Conservation (phyloP, 35 echinoderm and acorn worm genomes). For the Ophiothrix spiculata region DNA sequence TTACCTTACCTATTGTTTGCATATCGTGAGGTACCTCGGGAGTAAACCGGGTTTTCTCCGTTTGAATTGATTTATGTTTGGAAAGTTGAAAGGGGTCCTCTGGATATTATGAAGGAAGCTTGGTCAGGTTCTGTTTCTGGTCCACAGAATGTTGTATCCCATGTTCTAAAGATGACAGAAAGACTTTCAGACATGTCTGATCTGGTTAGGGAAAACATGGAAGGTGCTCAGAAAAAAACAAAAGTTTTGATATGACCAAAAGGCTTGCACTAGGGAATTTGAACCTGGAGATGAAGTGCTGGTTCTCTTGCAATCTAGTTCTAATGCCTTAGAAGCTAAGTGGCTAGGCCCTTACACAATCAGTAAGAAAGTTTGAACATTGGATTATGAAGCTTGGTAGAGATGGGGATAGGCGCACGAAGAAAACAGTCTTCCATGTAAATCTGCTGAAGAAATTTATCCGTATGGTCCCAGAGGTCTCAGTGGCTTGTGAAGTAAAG, state of each 20-base stretch:
- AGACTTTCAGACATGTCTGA: too few relatives aligned
- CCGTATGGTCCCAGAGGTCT: neutral
- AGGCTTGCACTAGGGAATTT: constrained; percentile 6
- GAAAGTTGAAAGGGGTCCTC: too few relatives aligned
- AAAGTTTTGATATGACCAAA: constrained; percentile 14
- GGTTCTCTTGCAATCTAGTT: constrained; percentile 13
- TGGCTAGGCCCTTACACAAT: constrained; percentile 25
- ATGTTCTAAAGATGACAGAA: constrained; percentile 11
- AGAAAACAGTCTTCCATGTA: neutral
- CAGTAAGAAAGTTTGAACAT: neutral
- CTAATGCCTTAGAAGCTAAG: constrained; percentile 14
- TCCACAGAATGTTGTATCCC: constrained; percentile 5
- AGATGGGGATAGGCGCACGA: neutral
- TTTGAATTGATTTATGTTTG: too few relatives aligned
- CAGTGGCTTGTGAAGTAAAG: neutral
- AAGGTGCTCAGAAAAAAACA: neutral
- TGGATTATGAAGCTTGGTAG: constrained; percentile 24
- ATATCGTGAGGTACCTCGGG: constrained; percentile 18
- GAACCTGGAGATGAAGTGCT: constrained; percentile 20
- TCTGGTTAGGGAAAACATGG: neutral
- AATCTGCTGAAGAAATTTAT: constrained; percentile 21
- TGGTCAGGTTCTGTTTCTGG: too few relatives aligned
- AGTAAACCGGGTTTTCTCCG: constrained; percentile 2
- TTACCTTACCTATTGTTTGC: constrained; percentile 35
- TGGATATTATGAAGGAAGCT: too few relatives aligned